Conservation (phyloP, 2,113 vertebrate species). For the Serinus canaria region DNA sequence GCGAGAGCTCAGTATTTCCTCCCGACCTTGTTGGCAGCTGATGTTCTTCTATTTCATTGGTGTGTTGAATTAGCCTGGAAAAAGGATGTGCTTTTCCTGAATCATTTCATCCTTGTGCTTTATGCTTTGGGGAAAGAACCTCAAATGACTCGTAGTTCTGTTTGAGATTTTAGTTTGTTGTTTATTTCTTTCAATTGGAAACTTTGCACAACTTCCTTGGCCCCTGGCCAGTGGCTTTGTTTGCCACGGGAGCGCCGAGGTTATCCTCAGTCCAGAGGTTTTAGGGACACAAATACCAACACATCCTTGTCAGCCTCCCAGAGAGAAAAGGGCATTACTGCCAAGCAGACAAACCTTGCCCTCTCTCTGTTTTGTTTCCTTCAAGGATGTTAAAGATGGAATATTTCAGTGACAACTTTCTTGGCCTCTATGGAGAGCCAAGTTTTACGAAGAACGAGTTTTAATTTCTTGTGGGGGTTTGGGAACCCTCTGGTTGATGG, state of each 20-base stretch:
- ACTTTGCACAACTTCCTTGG: constrained; percentile 10
- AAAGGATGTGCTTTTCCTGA: constrained; percentile 54
- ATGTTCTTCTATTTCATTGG: constrained; percentile 34
- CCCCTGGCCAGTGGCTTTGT: constrained; percentile 23
- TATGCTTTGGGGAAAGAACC: constrained; percentile 52
- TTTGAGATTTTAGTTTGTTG: background rate
- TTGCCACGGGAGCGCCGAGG: background rate
- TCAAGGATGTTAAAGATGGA: background rate
- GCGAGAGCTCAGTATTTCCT: background rate
- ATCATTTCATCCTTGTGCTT: constrained; percentile 42
- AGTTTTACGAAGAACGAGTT: background rate
- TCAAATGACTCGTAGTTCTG: constrained; percentile 58
- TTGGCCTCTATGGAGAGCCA: background rate
- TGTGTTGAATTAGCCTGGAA: background rate
- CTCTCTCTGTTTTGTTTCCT: background rate
- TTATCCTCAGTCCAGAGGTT: constrained; percentile 5
- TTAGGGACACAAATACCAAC: background rate
- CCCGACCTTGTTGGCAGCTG: background rate
- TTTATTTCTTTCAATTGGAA: constrained; percentile 21
- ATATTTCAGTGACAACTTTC: background rate
- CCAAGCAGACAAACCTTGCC: background rate
- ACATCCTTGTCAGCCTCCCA: background rate
- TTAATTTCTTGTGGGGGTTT: background rate
- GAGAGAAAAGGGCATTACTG: background rate
- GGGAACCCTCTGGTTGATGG: background rate